phyloP scores from a whole-genome alignment of 1,140 invertebrate genomes.

The Drosophila pseudoananassae region DNA sequence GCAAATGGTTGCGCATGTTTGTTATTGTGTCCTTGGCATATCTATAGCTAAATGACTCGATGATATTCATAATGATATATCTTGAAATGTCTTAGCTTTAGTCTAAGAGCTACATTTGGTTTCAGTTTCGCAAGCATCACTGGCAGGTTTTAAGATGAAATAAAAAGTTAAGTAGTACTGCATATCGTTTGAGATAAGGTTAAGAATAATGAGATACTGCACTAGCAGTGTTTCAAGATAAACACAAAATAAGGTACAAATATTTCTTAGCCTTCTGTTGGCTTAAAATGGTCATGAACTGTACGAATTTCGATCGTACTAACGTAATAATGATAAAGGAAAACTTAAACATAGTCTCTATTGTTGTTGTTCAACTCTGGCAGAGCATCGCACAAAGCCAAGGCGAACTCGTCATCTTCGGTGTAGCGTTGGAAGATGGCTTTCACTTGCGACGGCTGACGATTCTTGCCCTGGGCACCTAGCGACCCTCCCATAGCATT shows the following conservation, averaged over 20 bases:
- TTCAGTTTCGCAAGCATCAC: background rate
- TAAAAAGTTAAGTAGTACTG: background rate
- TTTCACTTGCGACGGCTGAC: conserved; percentile 29
- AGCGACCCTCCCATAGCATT: conserved; percentile 53
- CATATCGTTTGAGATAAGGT: too few species aligned
- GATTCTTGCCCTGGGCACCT: conserved; percentile 21
- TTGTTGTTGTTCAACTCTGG: conserved; percentile 64
- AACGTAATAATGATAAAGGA: conserved; percentile 18
- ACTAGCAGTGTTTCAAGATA: too few species aligned
- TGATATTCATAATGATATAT: conserved; percentile 10
- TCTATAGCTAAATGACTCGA: conserved; percentile 22
- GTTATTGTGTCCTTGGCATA: conserved; percentile 17
- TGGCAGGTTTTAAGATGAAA: background rate
- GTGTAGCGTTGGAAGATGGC: conserved; percentile 62
- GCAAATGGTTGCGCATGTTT: conserved; percentile 34
- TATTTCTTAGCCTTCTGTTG: background rate
- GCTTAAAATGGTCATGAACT: background rate
- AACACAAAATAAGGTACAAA: background rate
- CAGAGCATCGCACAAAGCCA: conserved; percentile 33
- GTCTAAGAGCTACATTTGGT: background rate
- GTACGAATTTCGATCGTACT: conserved; percentile 8
- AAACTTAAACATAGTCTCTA: conserved; percentile 38
- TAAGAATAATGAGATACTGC: background rate
- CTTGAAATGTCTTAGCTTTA: background rate
- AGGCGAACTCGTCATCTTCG: conserved; percentile 60